These are phyloP conservation scores for Aricia agestis DNA, from an alignment of 1,140 invertebrate species.

Conservation along the genomic window DNA sequence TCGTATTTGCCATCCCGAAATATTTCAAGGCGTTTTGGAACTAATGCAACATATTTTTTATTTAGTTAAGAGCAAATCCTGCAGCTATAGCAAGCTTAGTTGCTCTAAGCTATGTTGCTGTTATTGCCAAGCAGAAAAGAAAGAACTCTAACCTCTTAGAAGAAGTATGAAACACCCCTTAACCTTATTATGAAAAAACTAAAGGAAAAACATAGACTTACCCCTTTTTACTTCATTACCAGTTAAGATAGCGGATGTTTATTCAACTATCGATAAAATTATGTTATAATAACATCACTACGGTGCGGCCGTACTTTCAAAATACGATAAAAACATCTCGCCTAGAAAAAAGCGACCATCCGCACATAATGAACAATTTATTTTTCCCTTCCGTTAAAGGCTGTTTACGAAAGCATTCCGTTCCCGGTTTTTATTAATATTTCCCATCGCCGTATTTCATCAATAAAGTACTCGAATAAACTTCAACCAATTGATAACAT, in stretches of 20 bases:
- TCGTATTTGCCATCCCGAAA: not conserved
- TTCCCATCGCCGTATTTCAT: conserved; percentile 12
- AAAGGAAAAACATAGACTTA: not conserved
- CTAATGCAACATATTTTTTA: no score
- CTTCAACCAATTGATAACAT: conserved; percentile 4
- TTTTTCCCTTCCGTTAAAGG: conserved; percentile 14
- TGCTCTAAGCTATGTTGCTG: no score
- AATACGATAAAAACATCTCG: conserved; percentile 16
- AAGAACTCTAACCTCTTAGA: no score
- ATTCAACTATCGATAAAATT: not conserved
- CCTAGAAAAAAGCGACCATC: conserved; percentile 13
- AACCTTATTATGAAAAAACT: not conserved
- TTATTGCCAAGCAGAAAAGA: no score
- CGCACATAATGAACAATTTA: conserved; percentile 16
- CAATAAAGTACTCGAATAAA: conserved; percentile 14
- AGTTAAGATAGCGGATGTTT: not conserved
- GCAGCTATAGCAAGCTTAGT: no score
- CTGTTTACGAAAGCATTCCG: conserved; percentile 16
- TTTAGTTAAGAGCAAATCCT: no score
- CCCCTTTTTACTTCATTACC: not conserved
- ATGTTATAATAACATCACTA: conserved; percentile 8
- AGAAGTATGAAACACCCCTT: no score
- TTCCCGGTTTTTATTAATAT: conserved; percentile 16
- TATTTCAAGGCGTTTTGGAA: not conserved
- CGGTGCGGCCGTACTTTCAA: not conserved